phyloP scores from a whole-genome alignment of 2,888 invertebrate species.

The Rhopalosiphum nymphaeae region DNA sequence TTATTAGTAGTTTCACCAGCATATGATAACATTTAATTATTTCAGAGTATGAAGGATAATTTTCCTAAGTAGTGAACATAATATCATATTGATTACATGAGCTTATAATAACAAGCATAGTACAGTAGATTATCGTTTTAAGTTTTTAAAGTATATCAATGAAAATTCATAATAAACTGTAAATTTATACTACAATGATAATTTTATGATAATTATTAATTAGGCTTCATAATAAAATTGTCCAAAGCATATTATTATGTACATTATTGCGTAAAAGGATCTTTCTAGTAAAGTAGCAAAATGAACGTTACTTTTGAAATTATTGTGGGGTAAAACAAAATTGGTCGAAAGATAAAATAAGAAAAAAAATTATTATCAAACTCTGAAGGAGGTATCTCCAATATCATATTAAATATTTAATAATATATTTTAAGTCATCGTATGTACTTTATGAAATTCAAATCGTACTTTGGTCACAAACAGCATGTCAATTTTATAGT shows the following conservation, averaged over 20 bases:
- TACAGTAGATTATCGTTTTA: conserved; percentile 7
- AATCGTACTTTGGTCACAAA: background rate
- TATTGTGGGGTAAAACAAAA: background rate
- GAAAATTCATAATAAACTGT: background rate
- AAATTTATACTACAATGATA: background rate
- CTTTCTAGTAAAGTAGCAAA: background rate
- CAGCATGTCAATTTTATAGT: background rate
- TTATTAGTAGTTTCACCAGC: background rate
- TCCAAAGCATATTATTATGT: background rate
- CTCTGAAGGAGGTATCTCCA: too few species aligned
- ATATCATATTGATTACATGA: background rate
- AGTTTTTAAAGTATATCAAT: background rate
- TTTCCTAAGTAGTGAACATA: background rate
- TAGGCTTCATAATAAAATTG: background rate
- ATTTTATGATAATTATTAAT: background rate
- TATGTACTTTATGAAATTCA: background rate
- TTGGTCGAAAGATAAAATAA: background rate
- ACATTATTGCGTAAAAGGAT: background rate
- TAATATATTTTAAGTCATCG: background rate
- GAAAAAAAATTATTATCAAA: background rate
- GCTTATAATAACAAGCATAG: background rate
- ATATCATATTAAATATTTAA: background rate
- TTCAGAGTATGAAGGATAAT: background rate
- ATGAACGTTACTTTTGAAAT: background rate
- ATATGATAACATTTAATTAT: conserved; percentile 3